Conservation (phyloP, 2,888 invertebrate genomes). For the Fragum fragum region DNA sequence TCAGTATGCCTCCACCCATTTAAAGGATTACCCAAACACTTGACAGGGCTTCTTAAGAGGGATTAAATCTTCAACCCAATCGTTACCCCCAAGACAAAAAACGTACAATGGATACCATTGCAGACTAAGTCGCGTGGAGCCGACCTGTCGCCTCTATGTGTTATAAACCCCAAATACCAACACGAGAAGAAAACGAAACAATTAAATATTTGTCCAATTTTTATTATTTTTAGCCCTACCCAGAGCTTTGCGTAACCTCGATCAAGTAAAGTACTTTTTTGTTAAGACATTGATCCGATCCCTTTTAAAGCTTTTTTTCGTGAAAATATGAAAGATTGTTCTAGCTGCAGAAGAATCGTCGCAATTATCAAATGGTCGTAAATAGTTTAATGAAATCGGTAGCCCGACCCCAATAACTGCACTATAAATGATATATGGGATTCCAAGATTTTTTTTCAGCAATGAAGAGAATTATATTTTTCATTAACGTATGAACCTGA, state of each 20-base stretch:
- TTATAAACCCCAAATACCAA: slow-evolving; percentile 62
- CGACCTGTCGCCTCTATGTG: slow-evolving; percentile 54
- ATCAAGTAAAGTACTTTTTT: slow-evolving; percentile 11
- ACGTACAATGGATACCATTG: slow-evolving; percentile 49
- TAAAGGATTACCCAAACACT: slow-evolving; percentile 62
- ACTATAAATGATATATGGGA: too few species aligned
- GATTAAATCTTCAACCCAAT: slow-evolving; percentile 61
- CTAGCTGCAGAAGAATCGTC: too few species aligned
- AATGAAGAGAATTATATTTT: too few species aligned
- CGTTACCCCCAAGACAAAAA: slow-evolving; percentile 34
- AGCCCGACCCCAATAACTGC: too few species aligned
- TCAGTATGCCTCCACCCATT: slow-evolving; percentile 34
- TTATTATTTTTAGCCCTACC: slow-evolving; percentile 25
- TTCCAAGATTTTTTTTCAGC: too few species aligned
- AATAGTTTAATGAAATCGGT: too few species aligned
- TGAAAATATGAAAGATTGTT: too few species aligned
- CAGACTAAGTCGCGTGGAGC: slow-evolving; percentile 59
- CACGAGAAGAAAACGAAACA: slow-evolving; percentile 62
- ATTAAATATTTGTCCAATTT: slow-evolving; percentile 51
- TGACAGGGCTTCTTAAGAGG: slow-evolving; percentile 57
- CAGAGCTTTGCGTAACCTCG: slow-evolving; percentile 18
- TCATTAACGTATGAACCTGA: too few species aligned
- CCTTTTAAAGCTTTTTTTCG: too few species aligned
- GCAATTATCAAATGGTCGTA: too few species aligned
- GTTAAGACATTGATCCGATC: neutral